These are phyloP conservation scores for Grammomys surdaster DNA, from an alignment of 2,113 vertebrate species.

Conservation along the genomic window DNA sequence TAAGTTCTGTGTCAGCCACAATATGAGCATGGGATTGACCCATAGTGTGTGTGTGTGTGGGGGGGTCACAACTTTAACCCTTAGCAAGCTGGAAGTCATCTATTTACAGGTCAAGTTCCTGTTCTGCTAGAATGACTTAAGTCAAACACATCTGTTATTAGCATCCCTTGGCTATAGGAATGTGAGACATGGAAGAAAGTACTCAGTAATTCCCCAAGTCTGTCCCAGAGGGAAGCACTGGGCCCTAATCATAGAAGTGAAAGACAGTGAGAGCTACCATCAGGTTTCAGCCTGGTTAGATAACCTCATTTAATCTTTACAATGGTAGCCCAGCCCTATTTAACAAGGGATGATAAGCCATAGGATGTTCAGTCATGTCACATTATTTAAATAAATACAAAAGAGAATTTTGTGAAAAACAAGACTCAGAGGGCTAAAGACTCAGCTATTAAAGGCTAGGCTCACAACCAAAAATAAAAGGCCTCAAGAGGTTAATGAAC, in stretches of 20 bases:
- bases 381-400: not conserved
- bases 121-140: not conserved
- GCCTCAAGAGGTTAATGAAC: not conserved
- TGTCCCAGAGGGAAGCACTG: not conserved
- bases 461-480: not conserved
- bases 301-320: not conserved
- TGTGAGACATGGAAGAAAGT: not conserved
- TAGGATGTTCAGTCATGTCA: not conserved
- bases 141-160: not conserved
- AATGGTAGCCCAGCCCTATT: not conserved
- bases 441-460: not conserved
- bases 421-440: too few relatives aligned
- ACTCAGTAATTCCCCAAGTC: not conserved
- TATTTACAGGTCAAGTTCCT: not conserved
- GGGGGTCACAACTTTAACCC: not conserved
- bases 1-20: conserved; percentile 11
- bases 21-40: not conserved
- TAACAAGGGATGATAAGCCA: not conserved
- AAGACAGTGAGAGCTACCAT: not conserved
- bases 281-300: not conserved
- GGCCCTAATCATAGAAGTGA: not conserved
- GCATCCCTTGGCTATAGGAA: not conserved
- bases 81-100: not conserved
- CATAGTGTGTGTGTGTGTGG: not conserved
- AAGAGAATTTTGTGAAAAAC: not conserved